Evolutionary conservation across 2,797 vertebrate species (phyloP).

Genomic region (Protosalanx chinensis): DNA sequence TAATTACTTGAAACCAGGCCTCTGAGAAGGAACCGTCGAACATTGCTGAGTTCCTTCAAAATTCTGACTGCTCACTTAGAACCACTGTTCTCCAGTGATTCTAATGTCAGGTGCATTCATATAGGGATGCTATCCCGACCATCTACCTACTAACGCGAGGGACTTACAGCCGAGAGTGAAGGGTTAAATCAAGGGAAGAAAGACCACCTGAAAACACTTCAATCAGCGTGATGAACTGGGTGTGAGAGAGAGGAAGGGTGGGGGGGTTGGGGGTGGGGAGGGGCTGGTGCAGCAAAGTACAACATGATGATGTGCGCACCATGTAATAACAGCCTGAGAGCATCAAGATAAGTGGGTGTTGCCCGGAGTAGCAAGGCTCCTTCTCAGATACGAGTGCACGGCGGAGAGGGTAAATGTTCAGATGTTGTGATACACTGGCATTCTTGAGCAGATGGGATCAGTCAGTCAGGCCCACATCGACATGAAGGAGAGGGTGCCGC

Average conservation of each 20-base stretch:
- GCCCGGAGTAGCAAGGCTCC: constrained; percentile 27
- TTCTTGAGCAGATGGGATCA: constrained; percentile 72
- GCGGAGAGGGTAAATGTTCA: constrained; percentile 65
- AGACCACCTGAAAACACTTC: constrained; percentile 59
- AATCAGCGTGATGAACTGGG: constrained; percentile 50
- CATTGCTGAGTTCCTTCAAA: constrained; percentile 25
- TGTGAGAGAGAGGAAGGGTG: constrained; percentile 32
- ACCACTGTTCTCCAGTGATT: constrained; percentile 3
- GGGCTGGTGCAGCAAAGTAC: constrained; percentile 34
- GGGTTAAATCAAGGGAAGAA: constrained; percentile 37
- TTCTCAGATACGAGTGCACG: constrained; percentile 46
- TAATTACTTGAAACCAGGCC: constrained; percentile 57
- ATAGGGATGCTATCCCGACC: constrained; percentile 39
- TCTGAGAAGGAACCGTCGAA: constrained; percentile 40
- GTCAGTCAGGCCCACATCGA: constrained; percentile 68
- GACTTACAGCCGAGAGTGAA: constrained; percentile 6
- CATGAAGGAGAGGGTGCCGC: constrained; percentile 44
- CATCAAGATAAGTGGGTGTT: constrained; percentile 50
- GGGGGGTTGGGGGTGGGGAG: not conserved
- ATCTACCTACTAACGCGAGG: constrained; percentile 26
- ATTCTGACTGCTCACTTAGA: constrained; percentile 9
- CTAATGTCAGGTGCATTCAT: constrained; percentile 27
- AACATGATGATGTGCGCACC: constrained; percentile 40
- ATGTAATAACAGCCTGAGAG: constrained; percentile 31
- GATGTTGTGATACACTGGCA: constrained; percentile 72